phyloP scores from a whole-genome alignment of 2,113 vertebrate species.

The Ia io region DNA sequence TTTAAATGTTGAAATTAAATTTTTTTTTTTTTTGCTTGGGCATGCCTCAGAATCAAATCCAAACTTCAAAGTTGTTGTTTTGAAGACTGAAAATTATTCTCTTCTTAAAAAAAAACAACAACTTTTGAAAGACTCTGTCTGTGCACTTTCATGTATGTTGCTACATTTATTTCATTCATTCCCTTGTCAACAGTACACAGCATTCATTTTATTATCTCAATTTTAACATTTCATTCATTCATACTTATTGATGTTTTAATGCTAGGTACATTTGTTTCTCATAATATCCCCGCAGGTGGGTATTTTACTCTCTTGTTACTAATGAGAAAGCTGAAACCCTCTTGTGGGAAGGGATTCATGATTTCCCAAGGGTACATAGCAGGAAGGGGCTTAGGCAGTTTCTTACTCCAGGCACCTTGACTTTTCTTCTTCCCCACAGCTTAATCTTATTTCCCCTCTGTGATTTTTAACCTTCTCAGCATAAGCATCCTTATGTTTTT shows the following conservation, averaged over 20 bases:
- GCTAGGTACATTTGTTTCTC: neutral
- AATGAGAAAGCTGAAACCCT: neutral
- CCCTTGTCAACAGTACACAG: neutral
- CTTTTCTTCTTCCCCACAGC: neutral
- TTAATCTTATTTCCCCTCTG: neutral
- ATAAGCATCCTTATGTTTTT: neutral
- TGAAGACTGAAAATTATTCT: neutral
- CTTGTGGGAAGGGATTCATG: neutral
- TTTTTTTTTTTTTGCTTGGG: neutral
- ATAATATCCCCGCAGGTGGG: neutral
- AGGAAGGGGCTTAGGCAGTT: neutral
- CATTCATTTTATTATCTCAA: neutral
- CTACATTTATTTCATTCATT: neutral
- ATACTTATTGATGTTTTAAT: constrained; percentile 1
- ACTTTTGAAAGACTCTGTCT: neutral
- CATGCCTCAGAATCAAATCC: neutral
- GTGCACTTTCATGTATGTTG: neutral
- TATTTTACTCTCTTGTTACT: neutral
- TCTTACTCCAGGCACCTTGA: neutral
- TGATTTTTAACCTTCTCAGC: neutral
- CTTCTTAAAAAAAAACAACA: neutral
- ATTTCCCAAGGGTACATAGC: neutral
- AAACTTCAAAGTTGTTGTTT: neutral
- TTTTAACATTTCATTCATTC: constrained; percentile 18
- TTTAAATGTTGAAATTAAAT: neutral